phyloP scores from a whole-genome alignment of 2,797 vertebrate species.

The Girardinus metallicus region DNA sequence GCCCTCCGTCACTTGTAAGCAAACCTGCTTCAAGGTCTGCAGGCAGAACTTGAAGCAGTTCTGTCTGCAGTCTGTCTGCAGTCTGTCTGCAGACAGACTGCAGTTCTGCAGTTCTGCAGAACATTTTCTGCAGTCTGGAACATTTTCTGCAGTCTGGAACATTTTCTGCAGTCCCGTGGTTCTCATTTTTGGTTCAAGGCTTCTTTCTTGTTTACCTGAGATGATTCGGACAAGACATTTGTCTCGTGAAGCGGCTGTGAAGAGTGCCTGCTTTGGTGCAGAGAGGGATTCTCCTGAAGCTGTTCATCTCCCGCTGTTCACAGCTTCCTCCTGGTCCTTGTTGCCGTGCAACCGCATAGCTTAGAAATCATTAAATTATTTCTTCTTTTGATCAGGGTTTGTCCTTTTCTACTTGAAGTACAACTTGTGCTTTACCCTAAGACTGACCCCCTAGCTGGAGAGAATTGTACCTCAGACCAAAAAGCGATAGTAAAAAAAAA shows the following conservation, averaged over 20 bases:
- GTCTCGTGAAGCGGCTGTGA: neutral
- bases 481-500: conserved; percentile 43
- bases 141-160: too few species aligned
- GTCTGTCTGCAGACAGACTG: too few species aligned
- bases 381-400: neutral
- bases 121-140: too few species aligned
- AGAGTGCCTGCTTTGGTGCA: neutral
- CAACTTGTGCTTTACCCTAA: neutral
- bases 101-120: too few species aligned
- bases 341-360: neutral
- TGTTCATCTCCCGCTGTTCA: neutral
- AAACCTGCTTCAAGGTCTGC: neutral
- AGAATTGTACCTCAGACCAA: conserved; percentile 1
- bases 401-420: neutral
- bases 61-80: too few species aligned
- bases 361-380: neutral
- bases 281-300: neutral
- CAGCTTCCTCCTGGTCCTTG: neutral
- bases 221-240: neutral
- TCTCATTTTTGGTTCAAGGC: neutral
- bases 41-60: neutral
- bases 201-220: neutral
- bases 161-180: neutral
- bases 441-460: conserved; percentile 19
- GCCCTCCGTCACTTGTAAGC: neutral